Evolutionary conservation across 2,888 invertebrate genomes (phyloP).

Genomic region (Bellardia pandia): DNA sequence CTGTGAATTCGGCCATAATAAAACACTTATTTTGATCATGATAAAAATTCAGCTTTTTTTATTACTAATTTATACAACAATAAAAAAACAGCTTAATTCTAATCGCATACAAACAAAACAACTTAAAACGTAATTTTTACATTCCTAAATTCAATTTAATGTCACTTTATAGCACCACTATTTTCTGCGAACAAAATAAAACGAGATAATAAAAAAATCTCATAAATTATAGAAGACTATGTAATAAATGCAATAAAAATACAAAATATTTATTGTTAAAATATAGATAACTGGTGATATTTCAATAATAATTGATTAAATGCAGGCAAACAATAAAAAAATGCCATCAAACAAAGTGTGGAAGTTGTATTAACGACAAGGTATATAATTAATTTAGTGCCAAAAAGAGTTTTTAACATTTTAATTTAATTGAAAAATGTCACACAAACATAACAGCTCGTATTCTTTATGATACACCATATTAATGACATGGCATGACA

Average conservation of each 20-base stretch:
- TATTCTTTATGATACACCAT: too few species aligned
- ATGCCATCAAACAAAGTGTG: background rate
- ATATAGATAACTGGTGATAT: background rate
- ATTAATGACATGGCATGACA: too few species aligned
- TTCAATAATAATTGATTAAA: background rate
- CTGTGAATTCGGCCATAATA: too few species aligned
- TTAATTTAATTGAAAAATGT: too few species aligned
- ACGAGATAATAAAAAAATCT: slow-evolving; percentile 8
- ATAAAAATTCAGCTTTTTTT: background rate
- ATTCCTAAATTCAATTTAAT: background rate
- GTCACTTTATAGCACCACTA: background rate
- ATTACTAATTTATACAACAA: background rate
- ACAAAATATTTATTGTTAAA: background rate
- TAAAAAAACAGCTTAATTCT: background rate
- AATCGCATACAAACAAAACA: background rate
- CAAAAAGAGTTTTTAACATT: too few species aligned
- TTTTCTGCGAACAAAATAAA: background rate
- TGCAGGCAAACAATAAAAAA: background rate
- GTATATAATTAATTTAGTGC: too few species aligned
- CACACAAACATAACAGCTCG: too few species aligned
- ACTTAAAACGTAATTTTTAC: background rate
- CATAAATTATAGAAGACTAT: slow-evolving; percentile 19
- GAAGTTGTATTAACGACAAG: too few species aligned
- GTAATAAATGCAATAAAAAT: slow-evolving; percentile 19
- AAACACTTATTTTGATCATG: too few species aligned